Percentiles rank a stretch among this genome's conserved stretches.
phyloP scores from a whole-genome alignment of 2,113 vertebrate genomes.

The Nannospalax galili region DNA sequence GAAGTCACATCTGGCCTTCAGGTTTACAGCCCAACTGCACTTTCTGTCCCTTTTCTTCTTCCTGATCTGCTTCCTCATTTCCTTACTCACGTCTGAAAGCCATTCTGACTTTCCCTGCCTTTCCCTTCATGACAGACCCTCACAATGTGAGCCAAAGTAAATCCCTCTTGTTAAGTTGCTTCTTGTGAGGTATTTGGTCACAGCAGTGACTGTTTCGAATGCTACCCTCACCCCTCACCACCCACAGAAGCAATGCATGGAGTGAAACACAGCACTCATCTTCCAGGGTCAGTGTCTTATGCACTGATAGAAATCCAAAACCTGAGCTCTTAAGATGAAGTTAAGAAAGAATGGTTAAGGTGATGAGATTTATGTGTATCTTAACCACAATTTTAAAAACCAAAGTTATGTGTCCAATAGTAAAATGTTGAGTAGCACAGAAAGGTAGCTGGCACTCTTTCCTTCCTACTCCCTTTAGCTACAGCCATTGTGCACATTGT shows the following conservation, averaged over 20 bases:
- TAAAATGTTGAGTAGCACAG: neutral
- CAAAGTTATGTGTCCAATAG: neutral
- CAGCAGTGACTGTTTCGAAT: neutral
- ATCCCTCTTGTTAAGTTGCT: neutral
- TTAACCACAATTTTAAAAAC: neutral
- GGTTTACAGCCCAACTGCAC: neutral
- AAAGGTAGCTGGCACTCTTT: neutral
- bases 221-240: neutral
- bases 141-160: neutral
- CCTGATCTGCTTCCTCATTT: neutral
- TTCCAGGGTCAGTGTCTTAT: neutral
- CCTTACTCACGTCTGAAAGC: neutral
- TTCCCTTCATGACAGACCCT: neutral
- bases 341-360: neutral
- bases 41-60: neutral
- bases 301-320: neutral
- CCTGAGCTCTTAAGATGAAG: neutral
- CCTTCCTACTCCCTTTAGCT: neutral
- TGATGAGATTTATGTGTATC: neutral
- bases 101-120: neutral
- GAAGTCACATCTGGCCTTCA: neutral
- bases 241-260: too few relatives aligned
- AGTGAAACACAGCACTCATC: neutral
- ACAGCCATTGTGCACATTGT: rapidly evolving
- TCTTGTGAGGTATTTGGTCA: neutral